phyloP scores from a whole-genome alignment of 2,797 vertebrate species.

The Gymnothorax javanicus region DNA sequence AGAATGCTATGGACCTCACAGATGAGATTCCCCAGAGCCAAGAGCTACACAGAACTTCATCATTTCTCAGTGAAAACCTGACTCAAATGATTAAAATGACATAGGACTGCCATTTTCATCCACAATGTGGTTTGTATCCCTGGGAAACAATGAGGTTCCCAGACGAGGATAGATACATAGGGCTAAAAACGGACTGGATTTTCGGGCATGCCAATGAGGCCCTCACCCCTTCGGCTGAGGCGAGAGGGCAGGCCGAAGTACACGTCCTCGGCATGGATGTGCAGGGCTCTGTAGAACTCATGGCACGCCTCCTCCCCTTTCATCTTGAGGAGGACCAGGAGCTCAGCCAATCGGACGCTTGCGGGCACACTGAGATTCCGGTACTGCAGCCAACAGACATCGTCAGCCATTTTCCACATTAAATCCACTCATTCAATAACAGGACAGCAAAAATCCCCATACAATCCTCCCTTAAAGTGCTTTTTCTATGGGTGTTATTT shows the following conservation, averaged over 20 bases:
- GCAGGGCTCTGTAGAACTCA: conserved; percentile 87
- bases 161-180: not conserved
- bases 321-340: conserved; percentile 76
- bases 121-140: not conserved
- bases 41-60: not conserved
- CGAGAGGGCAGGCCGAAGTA: conserved; percentile 80
- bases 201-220: not conserved
- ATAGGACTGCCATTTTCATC: not conserved
- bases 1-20: not conserved
- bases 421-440: not conserved
- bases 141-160: not conserved
- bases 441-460: not conserved
- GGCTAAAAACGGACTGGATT: not conserved
- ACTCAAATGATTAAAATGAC: not conserved
- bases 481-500: not conserved
- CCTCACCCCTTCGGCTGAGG: conserved; percentile 65
- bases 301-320: conserved; percentile 82
- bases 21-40: not conserved
- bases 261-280: conserved; percentile 82
- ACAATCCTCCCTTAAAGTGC: not conserved
- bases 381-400: conserved; percentile 72
- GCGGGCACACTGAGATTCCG: conserved; percentile 78
- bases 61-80: not conserved
- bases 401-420: not conserved
- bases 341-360: conserved; percentile 70